phyloP scores from a whole-genome alignment of 2,888 invertebrate species.

The Gerosis bhagava region DNA sequence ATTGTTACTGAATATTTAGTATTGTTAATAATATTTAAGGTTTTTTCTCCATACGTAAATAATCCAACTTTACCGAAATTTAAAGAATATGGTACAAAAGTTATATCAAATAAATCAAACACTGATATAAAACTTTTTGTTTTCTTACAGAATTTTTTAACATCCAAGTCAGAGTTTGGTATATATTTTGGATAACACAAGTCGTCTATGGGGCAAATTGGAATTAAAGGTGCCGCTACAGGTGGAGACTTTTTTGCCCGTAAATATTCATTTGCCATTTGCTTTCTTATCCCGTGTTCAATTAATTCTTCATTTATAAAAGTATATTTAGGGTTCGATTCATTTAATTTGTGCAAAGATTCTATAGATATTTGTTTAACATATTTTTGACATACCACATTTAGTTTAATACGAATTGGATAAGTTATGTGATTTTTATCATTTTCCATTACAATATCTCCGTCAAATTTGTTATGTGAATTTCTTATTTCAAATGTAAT shows the following conservation, averaged over 20 bases:
- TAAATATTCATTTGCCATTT: conserved; percentile 45
- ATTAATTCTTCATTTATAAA: conserved; percentile 49
- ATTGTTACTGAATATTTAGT: conserved; percentile 52
- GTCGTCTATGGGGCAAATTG: conserved; percentile 43
- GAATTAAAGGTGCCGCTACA: conserved; percentile 42
- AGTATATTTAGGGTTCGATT: conserved; percentile 51
- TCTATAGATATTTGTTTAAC: conserved; percentile 42
- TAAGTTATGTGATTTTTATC: conserved; percentile 53
- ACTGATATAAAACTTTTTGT: conserved; percentile 38
- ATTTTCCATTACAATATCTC: conserved; percentile 23
- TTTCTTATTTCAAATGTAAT: conserved; percentile 59
- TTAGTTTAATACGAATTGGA: conserved; percentile 46
- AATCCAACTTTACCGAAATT: conserved; percentile 64
- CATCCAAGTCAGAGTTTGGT: conserved; percentile 27
- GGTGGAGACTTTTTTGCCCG: conserved; percentile 43
- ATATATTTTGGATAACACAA: conserved; percentile 41
- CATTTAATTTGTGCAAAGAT: conserved; percentile 61
- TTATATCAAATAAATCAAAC: conserved; percentile 54
- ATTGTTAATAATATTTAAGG: conserved; percentile 56
- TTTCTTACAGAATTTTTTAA: conserved; percentile 49
- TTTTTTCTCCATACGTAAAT: conserved; percentile 51
- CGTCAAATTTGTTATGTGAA: conserved; percentile 42
- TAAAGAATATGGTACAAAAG: conserved; percentile 50
- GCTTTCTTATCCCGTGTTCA: conserved; percentile 40
- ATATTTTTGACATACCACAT: conserved; percentile 46